Evolutionary conservation across 1,140 invertebrate species (phyloP).

Genomic region (Camponotus vicinus): DNA sequence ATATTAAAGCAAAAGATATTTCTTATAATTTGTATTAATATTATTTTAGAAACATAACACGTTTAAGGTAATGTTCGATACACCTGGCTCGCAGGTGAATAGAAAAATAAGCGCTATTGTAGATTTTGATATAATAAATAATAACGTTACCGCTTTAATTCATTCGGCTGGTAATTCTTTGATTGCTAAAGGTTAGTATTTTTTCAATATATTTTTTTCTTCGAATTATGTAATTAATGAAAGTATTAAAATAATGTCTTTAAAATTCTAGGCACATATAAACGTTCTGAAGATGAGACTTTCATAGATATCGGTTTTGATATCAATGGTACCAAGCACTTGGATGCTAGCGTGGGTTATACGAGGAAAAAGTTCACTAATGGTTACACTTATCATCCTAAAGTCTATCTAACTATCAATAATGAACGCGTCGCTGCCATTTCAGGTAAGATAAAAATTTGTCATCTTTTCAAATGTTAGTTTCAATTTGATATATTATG

Average conservation of each 20-base stretch:
- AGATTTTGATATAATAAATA: constrained; percentile 86
- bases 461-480: background rate
- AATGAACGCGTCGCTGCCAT: constrained; percentile 89
- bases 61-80: constrained; percentile 89
- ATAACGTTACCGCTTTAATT: constrained; percentile 88
- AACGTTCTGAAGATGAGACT: constrained; percentile 89
- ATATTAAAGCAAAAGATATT: constrained; percentile 1
- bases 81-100: constrained; percentile 88
- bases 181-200: constrained; percentile 86
- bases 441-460: constrained; percentile 85
- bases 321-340: constrained; percentile 90
- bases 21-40: constrained; percentile 24
- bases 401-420: constrained; percentile 89
- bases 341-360: constrained; percentile 88
- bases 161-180: constrained; percentile 89
- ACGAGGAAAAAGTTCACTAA: constrained; percentile 86
- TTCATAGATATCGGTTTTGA: constrained; percentile 89
- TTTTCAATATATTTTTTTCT: background rate
- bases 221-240: background rate
- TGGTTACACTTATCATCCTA: constrained; percentile 89
- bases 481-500: background rate
- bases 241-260: background rate
- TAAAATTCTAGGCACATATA: constrained; percentile 87
- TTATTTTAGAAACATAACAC: constrained; percentile 86
- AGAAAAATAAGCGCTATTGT: constrained; percentile 88